phyloP scores from a whole-genome alignment of 2,888 invertebrate species.

The Drosophila antonietae region DNA sequence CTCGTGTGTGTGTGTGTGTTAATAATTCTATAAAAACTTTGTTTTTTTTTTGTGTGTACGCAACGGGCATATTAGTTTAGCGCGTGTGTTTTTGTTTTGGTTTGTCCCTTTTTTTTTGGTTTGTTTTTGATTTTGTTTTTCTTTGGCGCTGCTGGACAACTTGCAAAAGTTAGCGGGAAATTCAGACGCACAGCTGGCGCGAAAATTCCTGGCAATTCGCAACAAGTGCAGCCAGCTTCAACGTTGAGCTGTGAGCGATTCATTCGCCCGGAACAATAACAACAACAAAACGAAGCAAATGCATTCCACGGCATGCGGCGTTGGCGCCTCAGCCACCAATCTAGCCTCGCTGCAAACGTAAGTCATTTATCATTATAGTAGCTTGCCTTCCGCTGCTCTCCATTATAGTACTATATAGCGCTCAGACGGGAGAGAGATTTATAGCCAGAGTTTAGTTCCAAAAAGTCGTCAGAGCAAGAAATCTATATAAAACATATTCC shows the following conservation, averaged over 20 bases:
- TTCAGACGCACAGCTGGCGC: slow-evolving; percentile 34
- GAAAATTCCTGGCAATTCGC: slow-evolving; percentile 30
- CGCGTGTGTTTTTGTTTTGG: neutral
- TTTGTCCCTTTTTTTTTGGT: neutral
- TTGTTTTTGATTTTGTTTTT: neutral
- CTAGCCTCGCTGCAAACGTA: slow-evolving; percentile 71
- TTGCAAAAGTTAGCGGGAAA: slow-evolving; percentile 39
- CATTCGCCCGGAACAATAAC: slow-evolving; percentile 38
- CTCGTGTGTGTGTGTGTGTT: neutral
- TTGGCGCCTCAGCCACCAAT: slow-evolving; percentile 76
- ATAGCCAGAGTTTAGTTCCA: too few relatives aligned
- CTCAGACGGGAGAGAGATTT: too few relatives aligned
- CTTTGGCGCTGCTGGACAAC: slow-evolving; percentile 31
- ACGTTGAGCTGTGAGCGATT: neutral
- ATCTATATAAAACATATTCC: too few relatives aligned
- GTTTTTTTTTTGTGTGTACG: too few relatives aligned
- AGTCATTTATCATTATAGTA: slow-evolving; percentile 50
- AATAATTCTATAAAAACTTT: neutral
- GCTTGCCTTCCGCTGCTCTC: too few relatives aligned
- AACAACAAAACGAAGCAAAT: slow-evolving; percentile 63
- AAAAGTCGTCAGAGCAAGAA: too few relatives aligned
- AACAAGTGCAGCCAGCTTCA: slow-evolving; percentile 26
- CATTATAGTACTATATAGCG: too few relatives aligned
- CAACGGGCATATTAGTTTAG: neutral
- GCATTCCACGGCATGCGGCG: slow-evolving; percentile 83